Percentiles rank a stretch among this genome's conserved stretches.
These are phyloP conservation scores for Drosophila orena DNA, from an alignment of 1,140 invertebrate genomes.

Conservation along the genomic window DNA sequence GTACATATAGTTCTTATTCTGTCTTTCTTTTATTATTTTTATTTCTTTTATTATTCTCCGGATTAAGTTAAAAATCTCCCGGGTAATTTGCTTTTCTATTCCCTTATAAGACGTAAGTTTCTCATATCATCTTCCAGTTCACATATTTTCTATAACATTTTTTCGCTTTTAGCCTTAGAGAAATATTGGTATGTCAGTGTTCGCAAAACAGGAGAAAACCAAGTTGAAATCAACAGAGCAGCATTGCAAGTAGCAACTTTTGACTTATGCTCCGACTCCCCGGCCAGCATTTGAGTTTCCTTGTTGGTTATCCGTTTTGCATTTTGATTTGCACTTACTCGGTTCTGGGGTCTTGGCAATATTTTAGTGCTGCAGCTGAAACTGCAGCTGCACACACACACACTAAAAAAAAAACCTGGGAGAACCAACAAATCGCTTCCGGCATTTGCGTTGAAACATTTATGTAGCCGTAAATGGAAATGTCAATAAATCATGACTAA, in stretches of 20 bases:
- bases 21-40: too few species aligned
- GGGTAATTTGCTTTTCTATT: too few species aligned
- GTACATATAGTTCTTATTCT: too few species aligned
- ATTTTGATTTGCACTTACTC: slow-evolving; percentile 75
- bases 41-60: too few species aligned
- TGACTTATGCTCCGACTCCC: slow-evolving; percentile 72
- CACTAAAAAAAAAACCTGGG: slow-evolving; percentile 33
- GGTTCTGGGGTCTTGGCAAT: slow-evolving; percentile 50
- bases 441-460: slow-evolving; percentile 79
- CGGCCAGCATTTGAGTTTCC: slow-evolving; percentile 63
- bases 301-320: slow-evolving; percentile 79
- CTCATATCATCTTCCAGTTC: too few species aligned
- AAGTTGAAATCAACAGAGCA: slow-evolving; percentile 16
- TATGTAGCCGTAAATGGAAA: slow-evolving; percentile 81
- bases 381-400: slow-evolving; percentile 20
- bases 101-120: neutral
- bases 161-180: neutral
- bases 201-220: neutral
- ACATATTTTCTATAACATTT: neutral
- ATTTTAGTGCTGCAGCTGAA: slow-evolving; percentile 54
- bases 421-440: slow-evolving; percentile 79
- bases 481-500: slow-evolving; percentile 77
- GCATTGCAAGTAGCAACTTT: slow-evolving; percentile 49
- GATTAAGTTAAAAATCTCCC: too few species aligned
- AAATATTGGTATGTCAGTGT: neutral